phyloP scores from a whole-genome alignment of 2,113 vertebrate species.

The Petrocephalus microphthalmus region DNA sequence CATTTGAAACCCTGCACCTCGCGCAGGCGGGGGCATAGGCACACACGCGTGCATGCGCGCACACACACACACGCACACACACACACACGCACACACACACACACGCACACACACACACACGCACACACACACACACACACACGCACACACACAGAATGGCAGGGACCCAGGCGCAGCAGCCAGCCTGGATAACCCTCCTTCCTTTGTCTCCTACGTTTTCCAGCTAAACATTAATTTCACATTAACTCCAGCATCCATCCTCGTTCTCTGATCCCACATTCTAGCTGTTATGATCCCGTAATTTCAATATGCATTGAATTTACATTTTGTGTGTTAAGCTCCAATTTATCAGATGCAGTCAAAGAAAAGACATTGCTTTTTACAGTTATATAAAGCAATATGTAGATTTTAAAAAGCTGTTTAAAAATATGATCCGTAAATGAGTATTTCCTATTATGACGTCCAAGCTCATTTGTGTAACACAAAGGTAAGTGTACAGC shows the following conservation, averaged over 20 bases:
- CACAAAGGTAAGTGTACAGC: background rate
- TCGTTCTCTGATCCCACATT: background rate
- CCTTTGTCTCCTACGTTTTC: background rate
- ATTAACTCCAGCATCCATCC: background rate
- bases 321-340: background rate
- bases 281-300: background rate
- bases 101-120: background rate
- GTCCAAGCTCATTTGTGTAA: background rate
- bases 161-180: background rate
- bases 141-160: background rate
- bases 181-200: too few species aligned
- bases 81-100: conserved; percentile 21
- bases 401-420: background rate
- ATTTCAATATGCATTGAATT: background rate
- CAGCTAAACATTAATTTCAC: background rate
- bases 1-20: conserved; percentile 12
- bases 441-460: background rate
- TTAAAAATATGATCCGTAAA: background rate
- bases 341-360: background rate
- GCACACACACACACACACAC: conserved; percentile 27
- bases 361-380: background rate
- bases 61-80: too few species aligned
- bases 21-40: background rate
- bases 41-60: conserved; percentile 12
- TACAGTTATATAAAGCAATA: background rate